Evolutionary conservation across 2,888 invertebrate genomes (phyloP).

Genomic region (Chrysodeixis includens): DNA sequence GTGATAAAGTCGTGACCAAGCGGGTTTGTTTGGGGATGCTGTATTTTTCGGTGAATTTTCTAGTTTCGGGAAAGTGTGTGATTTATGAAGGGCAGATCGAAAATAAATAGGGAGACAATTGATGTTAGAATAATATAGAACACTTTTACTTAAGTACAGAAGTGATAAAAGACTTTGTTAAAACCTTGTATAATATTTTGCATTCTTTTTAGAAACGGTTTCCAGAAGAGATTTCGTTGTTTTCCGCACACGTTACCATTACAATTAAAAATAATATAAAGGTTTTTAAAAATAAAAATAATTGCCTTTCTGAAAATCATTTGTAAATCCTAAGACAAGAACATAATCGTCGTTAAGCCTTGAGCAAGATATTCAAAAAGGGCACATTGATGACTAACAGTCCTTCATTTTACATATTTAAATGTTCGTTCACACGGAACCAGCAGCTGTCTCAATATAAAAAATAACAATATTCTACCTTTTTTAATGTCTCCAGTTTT

Average conservation of each 20-base stretch:
- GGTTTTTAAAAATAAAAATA: no score
- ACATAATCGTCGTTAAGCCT: no score
- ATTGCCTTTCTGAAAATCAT: no score
- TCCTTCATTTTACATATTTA: neutral
- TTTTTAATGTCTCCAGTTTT: constrained; percentile 48
- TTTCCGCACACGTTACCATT: no score
- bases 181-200: no score
- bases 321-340: no score
- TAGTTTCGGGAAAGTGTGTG: constrained; percentile 19
- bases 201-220: no score
- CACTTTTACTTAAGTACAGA: no score
- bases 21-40: constrained; percentile 20
- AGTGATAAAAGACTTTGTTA: no score
- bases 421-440: constrained; percentile 11
- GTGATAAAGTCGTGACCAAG: constrained; percentile 51
- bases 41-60: constrained; percentile 22
- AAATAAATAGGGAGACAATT: neutral
- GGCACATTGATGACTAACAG: neutral
- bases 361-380: neutral
- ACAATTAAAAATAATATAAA: no score
- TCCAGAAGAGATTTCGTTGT: no score
- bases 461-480: constrained; percentile 33
- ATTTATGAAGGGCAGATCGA: constrained; percentile 17
- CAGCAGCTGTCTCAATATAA: constrained; percentile 21
- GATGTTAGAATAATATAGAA: neutral